A percentile compares a stretch with the other conserved stretches of the same genome.
Conservation (phyloP, 30 jellyfish, hydroid and myxozoan genomes). For the Hydractinia symbiolongicarpus region DNA sequence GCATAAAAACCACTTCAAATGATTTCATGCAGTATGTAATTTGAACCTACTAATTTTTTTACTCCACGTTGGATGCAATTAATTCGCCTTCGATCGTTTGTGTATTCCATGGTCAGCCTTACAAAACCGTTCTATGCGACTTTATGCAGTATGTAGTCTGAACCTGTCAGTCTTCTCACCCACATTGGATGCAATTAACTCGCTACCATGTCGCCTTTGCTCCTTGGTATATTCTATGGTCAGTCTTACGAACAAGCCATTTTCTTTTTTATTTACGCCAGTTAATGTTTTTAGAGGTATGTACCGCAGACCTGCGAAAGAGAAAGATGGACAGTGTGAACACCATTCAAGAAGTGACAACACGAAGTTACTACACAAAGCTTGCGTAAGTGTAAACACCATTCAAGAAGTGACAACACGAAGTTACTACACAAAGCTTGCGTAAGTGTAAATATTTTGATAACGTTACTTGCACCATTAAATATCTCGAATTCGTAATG, state of each 20-base stretch:
- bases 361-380: too few species aligned
- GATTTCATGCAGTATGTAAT: background rate
- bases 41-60: background rate
- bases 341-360: background rate
- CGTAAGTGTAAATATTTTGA: background rate
- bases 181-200: background rate
- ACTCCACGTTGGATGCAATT: background rate
- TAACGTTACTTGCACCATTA: too few species aligned
- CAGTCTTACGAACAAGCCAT: slow-evolving; percentile 50
- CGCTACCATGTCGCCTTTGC: slow-evolving; percentile 1
- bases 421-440: too few species aligned
- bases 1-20: background rate
- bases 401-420: background rate
- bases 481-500: too few species aligned
- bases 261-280: slow-evolving; percentile 48
- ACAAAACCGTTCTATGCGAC: background rate
- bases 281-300: slow-evolving; percentile 72
- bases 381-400: background rate
- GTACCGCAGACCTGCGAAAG: slow-evolving; percentile 63
- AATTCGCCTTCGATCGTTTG: slow-evolving; percentile 15
- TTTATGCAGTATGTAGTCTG: background rate
- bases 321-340: background rate
- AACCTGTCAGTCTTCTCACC: background rate
- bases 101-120: slow-evolving; percentile 8
- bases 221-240: slow-evolving; percentile 27